phyloP scores from a whole-genome alignment of 2,888 invertebrate genomes.

The Slavum lentiscoides region DNA sequence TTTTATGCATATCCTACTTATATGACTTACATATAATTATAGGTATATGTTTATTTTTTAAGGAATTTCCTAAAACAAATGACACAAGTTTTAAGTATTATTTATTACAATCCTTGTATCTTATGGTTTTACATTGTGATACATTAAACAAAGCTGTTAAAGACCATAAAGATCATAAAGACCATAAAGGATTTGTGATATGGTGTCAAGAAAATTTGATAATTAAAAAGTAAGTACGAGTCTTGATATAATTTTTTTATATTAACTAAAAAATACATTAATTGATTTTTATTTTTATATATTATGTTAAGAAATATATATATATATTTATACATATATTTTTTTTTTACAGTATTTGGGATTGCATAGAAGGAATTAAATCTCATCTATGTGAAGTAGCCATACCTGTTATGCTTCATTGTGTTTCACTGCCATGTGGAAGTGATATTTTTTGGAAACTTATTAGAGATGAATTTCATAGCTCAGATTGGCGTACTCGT shows the following conservation, averaged over 20 bases:
- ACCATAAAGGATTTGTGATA: slow-evolving; percentile 89
- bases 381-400: slow-evolving; percentile 92
- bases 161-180: slow-evolving; percentile 77
- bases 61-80: slow-evolving; percentile 79
- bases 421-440: slow-evolving; percentile 90
- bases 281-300: not conserved
- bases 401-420: slow-evolving; percentile 91
- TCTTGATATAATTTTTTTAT: not conserved
- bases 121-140: slow-evolving; percentile 90
- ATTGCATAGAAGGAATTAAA: slow-evolving; percentile 85
- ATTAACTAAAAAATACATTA: not conserved
- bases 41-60: slow-evolving; percentile 52
- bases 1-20: no score
- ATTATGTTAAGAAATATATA: not conserved
- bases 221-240: slow-evolving; percentile 77
- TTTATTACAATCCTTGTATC: slow-evolving; percentile 86
- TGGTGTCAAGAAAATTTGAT: slow-evolving; percentile 95
- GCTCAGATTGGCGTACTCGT: slow-evolving; percentile 82
- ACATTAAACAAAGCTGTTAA: slow-evolving; percentile 83
- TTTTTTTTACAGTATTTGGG: slow-evolving; percentile 76
- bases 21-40: no score
- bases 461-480: slow-evolving; percentile 93
- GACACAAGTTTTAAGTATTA: slow-evolving; percentile 93
- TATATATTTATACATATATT: not conserved
- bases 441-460: slow-evolving; percentile 94